phyloP scores from a whole-genome alignment of 2,113 vertebrate species.

The Rhinopomastus cyanomelas region DNA sequence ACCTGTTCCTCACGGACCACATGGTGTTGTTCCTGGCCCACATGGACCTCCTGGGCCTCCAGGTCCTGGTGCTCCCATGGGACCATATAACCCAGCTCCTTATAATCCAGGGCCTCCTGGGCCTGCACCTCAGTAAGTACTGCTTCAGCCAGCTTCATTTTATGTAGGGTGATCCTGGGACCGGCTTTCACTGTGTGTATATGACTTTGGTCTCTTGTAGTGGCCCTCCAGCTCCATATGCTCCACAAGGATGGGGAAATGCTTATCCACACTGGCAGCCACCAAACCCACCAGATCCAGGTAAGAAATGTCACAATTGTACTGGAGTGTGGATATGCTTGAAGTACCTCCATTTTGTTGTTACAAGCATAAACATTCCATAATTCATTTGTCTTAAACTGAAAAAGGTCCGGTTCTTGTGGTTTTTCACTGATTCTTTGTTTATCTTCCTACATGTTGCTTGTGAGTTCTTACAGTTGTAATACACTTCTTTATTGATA shows the following conservation, averaged over 20 bases:
- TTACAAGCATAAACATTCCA: background rate
- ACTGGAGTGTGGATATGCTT: background rate
- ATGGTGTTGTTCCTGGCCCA: slow-evolving; percentile 91
- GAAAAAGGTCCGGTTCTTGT: background rate
- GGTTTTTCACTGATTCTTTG: background rate
- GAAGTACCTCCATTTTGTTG: background rate
- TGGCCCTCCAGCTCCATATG: slow-evolving; percentile 94
- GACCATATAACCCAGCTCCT: slow-evolving; percentile 95
- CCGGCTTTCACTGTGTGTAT: background rate
- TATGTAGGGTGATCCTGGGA: background rate
- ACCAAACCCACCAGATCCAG: slow-evolving; percentile 94
- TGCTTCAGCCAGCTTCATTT: background rate
- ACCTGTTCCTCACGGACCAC: slow-evolving; percentile 94
- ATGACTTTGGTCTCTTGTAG: slow-evolving; percentile 57
- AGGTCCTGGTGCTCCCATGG: slow-evolving; percentile 94
- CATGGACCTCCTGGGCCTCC: slow-evolving; percentile 90
- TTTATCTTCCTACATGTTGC: background rate
- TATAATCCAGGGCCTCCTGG: slow-evolving; percentile 97
- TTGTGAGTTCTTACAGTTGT: background rate
- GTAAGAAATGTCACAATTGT: slow-evolving; percentile 70
- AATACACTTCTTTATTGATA: background rate
- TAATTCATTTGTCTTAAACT: background rate
- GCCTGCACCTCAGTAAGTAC: slow-evolving; percentile 90
- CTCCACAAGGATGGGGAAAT: slow-evolving; percentile 97
- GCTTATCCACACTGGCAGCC: slow-evolving; percentile 97